A percentile compares a stretch with the other conserved stretches of the same genome.
Evolutionary conservation across 1,140 invertebrate genomes (phyloP).

Genomic region (Pseudachorutes palmiensis): DNA sequence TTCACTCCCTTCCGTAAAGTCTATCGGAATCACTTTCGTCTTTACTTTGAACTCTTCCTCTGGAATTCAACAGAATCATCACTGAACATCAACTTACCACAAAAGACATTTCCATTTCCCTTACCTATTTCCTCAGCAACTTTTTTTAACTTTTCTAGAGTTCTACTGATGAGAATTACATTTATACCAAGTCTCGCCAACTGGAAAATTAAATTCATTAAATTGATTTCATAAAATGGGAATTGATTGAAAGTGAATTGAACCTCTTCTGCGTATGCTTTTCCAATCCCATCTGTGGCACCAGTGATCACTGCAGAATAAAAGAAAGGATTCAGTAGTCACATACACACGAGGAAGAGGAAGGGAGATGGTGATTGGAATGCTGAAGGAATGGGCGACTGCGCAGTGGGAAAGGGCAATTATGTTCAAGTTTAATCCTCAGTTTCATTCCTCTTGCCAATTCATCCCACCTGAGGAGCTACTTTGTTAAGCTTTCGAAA

Average conservation of each 20-base stretch:
- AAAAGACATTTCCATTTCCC: neutral
- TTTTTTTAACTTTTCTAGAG: constrained; percentile 65
- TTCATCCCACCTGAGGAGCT: too few species aligned
- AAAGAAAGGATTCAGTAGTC: constrained; percentile 14
- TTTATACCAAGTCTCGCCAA: constrained; percentile 73
- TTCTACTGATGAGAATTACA: constrained; percentile 80
- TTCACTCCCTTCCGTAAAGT: constrained; percentile 63
- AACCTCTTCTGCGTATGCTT: constrained; percentile 71
- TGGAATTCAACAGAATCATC: constrained; percentile 40
- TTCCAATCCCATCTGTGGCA: constrained; percentile 86
- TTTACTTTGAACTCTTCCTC: constrained; percentile 65
- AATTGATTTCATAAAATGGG: neutral
- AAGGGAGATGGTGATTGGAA: too few species aligned
- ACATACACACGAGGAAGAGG: too few species aligned
- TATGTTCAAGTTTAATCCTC: too few species aligned
- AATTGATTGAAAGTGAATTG: neutral
- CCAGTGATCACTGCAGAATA: constrained; percentile 70
- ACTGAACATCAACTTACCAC: constrained; percentile 10
- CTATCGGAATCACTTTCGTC: constrained; percentile 71
- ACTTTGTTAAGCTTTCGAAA: too few species aligned
- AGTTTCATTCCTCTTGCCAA: too few species aligned
- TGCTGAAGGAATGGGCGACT: too few species aligned
- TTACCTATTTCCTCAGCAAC: constrained; percentile 73
- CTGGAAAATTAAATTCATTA: constrained; percentile 44
- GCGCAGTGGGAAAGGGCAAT: too few species aligned